A percentile compares a stretch with the other conserved stretches of the same genome.
Conservation (phyloP, 2,113 vertebrate species). For the Cathartes aura region DNA sequence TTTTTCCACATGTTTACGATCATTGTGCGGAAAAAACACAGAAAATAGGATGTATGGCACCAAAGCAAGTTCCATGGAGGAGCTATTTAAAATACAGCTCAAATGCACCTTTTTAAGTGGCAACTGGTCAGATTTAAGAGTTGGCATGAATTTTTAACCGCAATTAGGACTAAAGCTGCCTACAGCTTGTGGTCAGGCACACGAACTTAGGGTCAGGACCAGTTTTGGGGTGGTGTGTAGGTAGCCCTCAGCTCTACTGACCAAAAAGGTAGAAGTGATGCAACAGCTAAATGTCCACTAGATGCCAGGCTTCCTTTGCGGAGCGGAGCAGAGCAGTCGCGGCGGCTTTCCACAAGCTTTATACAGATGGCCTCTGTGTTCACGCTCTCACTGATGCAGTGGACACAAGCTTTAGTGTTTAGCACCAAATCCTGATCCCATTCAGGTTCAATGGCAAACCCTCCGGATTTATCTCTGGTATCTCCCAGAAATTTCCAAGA, state of each 20-base stretch:
- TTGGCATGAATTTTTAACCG: rapidly evolving
- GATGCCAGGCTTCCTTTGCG: slow-evolving; percentile 84
- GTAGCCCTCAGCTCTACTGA: neutral
- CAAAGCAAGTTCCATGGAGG: neutral
- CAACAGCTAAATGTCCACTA: slow-evolving; percentile 78
- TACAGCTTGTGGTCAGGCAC: rapidly evolving
- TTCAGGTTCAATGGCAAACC: neutral
- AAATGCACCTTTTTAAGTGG: neutral
- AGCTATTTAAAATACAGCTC: neutral
- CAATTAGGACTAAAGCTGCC: neutral
- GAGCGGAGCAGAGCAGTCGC: slow-evolving; percentile 43
- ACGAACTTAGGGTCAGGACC: rapidly evolving
- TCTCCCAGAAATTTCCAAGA: neutral
- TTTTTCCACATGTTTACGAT: neutral
- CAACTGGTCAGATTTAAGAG: neutral
- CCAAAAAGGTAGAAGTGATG: neutral
- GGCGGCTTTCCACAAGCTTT: neutral
- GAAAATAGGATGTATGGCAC: neutral
- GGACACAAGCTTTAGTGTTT: neutral
- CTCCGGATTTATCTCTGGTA: neutral
- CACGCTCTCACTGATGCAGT: neutral
- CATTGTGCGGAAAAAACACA: neutral
- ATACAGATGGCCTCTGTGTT: neutral
- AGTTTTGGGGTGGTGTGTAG: neutral
- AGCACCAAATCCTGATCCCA: neutral